phyloP scores from a whole-genome alignment of 1,140 invertebrate genomes.

The Scaptodrosophila lebanonensis region DNA sequence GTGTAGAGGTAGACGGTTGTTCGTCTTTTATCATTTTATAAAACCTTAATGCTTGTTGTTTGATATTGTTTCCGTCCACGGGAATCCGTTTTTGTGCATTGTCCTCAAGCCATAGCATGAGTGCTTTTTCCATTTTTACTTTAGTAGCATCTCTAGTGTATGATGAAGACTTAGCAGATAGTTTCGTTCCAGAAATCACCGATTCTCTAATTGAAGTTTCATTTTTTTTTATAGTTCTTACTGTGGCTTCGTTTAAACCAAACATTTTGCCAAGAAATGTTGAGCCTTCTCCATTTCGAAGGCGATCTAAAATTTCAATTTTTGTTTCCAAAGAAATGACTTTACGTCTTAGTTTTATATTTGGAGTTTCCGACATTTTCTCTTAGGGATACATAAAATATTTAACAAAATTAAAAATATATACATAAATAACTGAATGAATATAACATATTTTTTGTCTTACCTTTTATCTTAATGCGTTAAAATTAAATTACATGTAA shows the following conservation, averaged over 20 bases:
- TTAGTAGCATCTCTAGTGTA: not conserved
- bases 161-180: constrained; percentile 4
- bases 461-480: not conserved
- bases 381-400: constrained; percentile 1
- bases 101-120: no score
- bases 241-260: constrained; percentile 1
- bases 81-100: no score
- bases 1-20: no score
- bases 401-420: constrained; percentile 15
- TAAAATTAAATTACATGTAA: not conserved
- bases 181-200: constrained; percentile 6
- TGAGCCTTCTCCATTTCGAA: constrained; percentile 14
- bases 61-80: no score
- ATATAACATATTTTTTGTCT: not conserved
- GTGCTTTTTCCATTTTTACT: constrained; percentile 10
- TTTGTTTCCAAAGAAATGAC: constrained; percentile 29
- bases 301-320: constrained; percentile 30
- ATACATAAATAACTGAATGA: constrained; percentile 3
- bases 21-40: no score
- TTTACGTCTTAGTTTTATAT: constrained; percentile 11
- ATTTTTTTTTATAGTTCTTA: constrained; percentile 11
- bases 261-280: not conserved
- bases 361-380: no score
- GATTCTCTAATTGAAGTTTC: constrained; percentile 8
- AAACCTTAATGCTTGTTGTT: no score